phyloP scores from a whole-genome alignment of 2,888 invertebrate genomes.

The Mechanitis messenoides region DNA sequence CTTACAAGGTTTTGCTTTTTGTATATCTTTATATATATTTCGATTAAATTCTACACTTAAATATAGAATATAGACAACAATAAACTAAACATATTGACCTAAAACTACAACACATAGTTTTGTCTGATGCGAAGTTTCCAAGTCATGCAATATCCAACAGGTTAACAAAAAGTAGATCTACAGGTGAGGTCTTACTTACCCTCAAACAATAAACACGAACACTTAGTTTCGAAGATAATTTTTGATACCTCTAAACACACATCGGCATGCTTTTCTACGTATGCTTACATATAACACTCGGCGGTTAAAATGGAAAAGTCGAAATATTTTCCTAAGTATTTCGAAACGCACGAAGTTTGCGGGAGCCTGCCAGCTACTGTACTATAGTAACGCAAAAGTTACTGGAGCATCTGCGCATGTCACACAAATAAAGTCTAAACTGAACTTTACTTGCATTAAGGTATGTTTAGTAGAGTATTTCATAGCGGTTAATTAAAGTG shows the following conservation, averaged over 20 bases:
- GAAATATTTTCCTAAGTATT: conserved; percentile 38
- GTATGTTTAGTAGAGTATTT: background rate
- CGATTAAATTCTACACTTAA: too few relatives aligned
- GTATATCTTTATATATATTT: too few relatives aligned
- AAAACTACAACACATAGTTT: conserved; percentile 4
- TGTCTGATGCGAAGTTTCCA: conserved; percentile 13
- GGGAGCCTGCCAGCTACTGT: conserved; percentile 55
- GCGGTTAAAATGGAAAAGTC: conserved; percentile 43
- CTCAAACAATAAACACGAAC: conserved; percentile 50
- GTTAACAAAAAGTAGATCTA: conserved; percentile 38
- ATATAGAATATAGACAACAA: too few relatives aligned
- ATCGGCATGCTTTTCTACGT: conserved; percentile 64
- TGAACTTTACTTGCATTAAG: conserved; percentile 25
- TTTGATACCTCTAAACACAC: conserved; percentile 59
- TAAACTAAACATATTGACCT: background rate
- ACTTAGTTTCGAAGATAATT: conserved; percentile 52
- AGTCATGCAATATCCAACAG: conserved; percentile 25
- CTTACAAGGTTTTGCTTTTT: too few relatives aligned
- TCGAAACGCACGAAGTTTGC: conserved; percentile 43
- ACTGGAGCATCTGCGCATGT: conserved; percentile 49
- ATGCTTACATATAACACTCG: conserved; percentile 72
- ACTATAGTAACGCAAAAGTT: conserved; percentile 33
- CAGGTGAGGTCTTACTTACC: conserved; percentile 62
- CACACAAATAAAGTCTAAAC: conserved; percentile 33
- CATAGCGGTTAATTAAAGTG: background rate